Evolutionary conservation across 2,113 vertebrate species (phyloP), one percentile per base, ranked within the genome.

Genomic region (Cairina moschata): DNA sequence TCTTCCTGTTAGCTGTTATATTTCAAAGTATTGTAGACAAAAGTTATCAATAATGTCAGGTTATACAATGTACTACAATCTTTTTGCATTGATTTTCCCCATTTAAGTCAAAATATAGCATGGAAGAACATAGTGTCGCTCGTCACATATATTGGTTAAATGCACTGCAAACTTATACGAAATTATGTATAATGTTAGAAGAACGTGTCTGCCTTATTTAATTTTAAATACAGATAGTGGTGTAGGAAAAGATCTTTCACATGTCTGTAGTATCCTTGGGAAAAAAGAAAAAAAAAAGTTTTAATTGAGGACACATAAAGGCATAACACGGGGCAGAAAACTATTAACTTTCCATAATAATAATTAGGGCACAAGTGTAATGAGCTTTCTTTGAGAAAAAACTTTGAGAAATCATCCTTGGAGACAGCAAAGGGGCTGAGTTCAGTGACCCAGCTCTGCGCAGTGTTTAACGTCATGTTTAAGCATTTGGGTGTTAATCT

Each of bases 391-490:
- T 71, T 26, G 29, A 66, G 60, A 89, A 81, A 38, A 89, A 77
- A 32, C 4, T 10, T 87, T 82, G 23, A 58, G 54, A 76, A 88
- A 40, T 63, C 11, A 28, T 11, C 63, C 29, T 31, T 40, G 31
- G 36, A 62, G 40, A 59, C 8, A n/a, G 8, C 3, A 31, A 13
- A 68, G 62, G 22, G 25, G 48, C 23, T 26, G 29, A 17, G 5
- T 59, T 90, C 63, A 28, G 16, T 1, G 2, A 48, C 8, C 20
- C 32, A 81, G 1, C 50, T 44, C 46, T 29, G 38, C 0, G 0
- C 26, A 58, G 17, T 18, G 23, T n/a, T 82, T 71, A 67, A 73
- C 62, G 60, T 13, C 3, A 2, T 8, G 4, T 42, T 66, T 62
- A 66, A 84, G 7, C 18, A 71, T 44, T 29, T 73, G 38, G 16